phyloP scores from a whole-genome alignment of 1,140 invertebrate species.

The Frieseomelitta varia region DNA sequence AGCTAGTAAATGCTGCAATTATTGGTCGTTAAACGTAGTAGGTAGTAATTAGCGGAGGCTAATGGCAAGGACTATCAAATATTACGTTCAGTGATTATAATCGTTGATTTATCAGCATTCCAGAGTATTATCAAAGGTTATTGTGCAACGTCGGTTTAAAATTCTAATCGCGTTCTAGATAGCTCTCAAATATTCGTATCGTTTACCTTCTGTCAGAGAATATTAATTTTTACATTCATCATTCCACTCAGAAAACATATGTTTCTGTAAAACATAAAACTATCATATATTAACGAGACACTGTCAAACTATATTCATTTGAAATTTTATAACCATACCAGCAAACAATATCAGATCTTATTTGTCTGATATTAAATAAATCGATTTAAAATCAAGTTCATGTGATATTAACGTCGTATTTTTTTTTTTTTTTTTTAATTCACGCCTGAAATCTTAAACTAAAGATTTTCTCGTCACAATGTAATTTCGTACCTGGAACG shows the following conservation, averaged over 20 bases:
- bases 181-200: not conserved
- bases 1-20: not conserved
- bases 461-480: too few species aligned
- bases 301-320: not conserved
- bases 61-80: conserved; percentile 21
- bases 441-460: too few species aligned
- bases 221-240: not conserved
- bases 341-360: not conserved
- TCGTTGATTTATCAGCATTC: conserved; percentile 4
- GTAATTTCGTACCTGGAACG: conserved; percentile 26
- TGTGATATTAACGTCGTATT: too few species aligned
- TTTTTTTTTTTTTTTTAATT: too few species aligned
- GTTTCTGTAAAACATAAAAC: not conserved
- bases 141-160: not conserved
- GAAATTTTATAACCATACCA: not conserved
- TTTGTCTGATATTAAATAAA: too few species aligned
- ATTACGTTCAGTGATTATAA: conserved; percentile 6
- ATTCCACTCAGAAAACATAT: not conserved
- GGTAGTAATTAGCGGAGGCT: conserved; percentile 9
- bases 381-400: too few species aligned
- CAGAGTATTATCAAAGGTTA: not conserved
- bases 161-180: not conserved
- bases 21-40: conserved; percentile 5
- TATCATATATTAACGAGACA: too few species aligned
- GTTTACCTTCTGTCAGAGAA: not conserved